A percentile compares a stretch with the other conserved stretches of the same genome.
These are phyloP conservation scores for Telenomus remus DNA, from an alignment of 1,140 invertebrate species.

Conservation along the genomic window DNA sequence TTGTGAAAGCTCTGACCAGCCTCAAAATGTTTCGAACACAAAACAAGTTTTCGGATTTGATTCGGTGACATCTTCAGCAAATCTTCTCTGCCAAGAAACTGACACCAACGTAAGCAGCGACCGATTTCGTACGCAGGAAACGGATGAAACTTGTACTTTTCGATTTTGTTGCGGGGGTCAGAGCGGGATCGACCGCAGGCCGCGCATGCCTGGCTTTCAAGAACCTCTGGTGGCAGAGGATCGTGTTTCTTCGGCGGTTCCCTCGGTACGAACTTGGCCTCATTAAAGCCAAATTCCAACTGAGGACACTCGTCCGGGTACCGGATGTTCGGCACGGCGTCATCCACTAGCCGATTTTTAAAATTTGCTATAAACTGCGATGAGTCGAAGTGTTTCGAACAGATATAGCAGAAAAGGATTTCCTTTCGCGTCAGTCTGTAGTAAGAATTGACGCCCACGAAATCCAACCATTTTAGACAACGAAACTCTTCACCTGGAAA, in stretches of 20 bases:
- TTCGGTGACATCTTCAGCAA: constrained; percentile 74
- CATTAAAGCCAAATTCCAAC: constrained; percentile 48
- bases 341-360: constrained; percentile 64
- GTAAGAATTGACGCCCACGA: constrained; percentile 73
- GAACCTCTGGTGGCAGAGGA: constrained; percentile 60
- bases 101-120: constrained; percentile 72
- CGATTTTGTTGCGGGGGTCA: constrained; percentile 68
- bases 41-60: constrained; percentile 72
- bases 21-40: constrained; percentile 73
- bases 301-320: constrained; percentile 60
- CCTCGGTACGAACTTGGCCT: constrained; percentile 41
- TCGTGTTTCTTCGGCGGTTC: constrained; percentile 56
- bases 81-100: constrained; percentile 72
- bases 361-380: constrained; percentile 69
- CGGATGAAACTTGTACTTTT: constrained; percentile 73
- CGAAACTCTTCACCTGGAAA: constrained; percentile 74
- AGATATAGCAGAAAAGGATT: constrained; percentile 74
- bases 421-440: constrained; percentile 73
- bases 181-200: constrained; percentile 68
- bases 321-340: constrained; percentile 69
- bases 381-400: constrained; percentile 71
- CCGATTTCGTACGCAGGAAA: constrained; percentile 74
- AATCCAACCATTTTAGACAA: constrained; percentile 73
- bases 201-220: constrained; percentile 72
- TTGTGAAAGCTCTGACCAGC: constrained; percentile 70